phyloP scores from a whole-genome alignment of 2,888 invertebrate species.

The Cataglyphis altisquamis region DNA sequence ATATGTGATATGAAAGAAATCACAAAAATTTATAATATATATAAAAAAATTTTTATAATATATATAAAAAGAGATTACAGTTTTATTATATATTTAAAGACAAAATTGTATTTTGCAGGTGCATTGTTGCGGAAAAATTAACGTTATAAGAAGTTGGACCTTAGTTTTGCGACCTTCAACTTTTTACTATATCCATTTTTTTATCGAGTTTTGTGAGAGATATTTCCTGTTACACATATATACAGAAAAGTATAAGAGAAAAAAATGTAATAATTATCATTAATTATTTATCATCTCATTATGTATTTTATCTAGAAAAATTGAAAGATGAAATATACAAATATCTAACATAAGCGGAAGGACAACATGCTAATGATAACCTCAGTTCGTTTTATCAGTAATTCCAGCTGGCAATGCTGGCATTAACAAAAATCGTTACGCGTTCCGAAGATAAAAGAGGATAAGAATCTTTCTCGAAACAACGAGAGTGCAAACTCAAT shows the following conservation, averaged over 20 bases:
- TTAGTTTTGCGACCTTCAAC: neutral
- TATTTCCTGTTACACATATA: neutral
- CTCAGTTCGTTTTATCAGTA: neutral
- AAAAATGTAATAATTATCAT: neutral
- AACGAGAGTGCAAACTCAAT: neutral
- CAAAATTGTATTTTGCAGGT: neutral
- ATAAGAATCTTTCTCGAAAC: neutral
- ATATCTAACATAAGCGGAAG: neutral
- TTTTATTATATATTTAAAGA: neutral
- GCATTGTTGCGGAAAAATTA: constrained; percentile 4
- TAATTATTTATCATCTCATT: neutral
- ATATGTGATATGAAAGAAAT: no score
- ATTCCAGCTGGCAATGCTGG: constrained; percentile 21
- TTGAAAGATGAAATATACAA: neutral
- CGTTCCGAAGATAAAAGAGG: constrained; percentile 17
- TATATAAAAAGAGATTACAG: neutral
- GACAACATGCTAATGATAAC: neutral
- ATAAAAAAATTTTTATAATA: neutral
- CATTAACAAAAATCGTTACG: constrained; percentile 13
- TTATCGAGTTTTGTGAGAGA: neutral
- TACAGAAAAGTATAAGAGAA: neutral
- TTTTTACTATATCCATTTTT: neutral
- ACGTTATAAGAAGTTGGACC: neutral
- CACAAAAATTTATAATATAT: no score
- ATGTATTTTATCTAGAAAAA: neutral